Evolutionary conservation across 2,888 invertebrate genomes (phyloP), one percentile per base, ranked within the genome.

Genomic region (Tachina grossa): DNA sequence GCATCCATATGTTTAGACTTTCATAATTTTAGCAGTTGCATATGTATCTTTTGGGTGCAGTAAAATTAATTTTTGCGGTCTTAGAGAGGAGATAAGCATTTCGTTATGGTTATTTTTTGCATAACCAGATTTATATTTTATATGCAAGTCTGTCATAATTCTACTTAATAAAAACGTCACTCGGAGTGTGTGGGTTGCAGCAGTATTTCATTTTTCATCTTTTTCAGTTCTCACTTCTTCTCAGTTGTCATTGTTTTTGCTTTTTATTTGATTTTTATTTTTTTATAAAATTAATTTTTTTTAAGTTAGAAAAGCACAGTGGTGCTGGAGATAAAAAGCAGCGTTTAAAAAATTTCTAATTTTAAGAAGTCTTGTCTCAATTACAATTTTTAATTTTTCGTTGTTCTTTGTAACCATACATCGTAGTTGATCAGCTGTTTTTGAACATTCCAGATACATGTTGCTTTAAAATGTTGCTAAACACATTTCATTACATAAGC

Each of bases 121-220:
- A 47, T 16, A 65, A 76, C 57, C 78, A 85, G 82, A 85, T 85
- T 85, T 85, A 75, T 77, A 49, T 81, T 79, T 79, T 71, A 79
- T 79, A 71, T 85, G 78, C 78, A 78, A 85, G 75, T 79, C 82
- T 85, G 79, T 85, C 85, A 83, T 85, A 83, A 71, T 85, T 75
- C 69, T 83, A 76, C 79, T 85, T 85, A 83, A 85, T 83, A 83
- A 83, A 85, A 85, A 85, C 75, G 82, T 85, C 82, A 85, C 71
- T 75, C 71, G 61, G 39, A 81, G 53, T 84, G 84, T 81, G 84
- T 84, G 84, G 84, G 84, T 74, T 68, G 76, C 53, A 31, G 75
- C 59, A 68, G 59, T 55, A 53, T 75, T 69, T 59, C 16, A 66
- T 57, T 39, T 51, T 43, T 74, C 39, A 16, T 59, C 22, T 74